Conservation (phyloP, 2,113 vertebrate species). For the Arvicanthis niloticus region DNA sequence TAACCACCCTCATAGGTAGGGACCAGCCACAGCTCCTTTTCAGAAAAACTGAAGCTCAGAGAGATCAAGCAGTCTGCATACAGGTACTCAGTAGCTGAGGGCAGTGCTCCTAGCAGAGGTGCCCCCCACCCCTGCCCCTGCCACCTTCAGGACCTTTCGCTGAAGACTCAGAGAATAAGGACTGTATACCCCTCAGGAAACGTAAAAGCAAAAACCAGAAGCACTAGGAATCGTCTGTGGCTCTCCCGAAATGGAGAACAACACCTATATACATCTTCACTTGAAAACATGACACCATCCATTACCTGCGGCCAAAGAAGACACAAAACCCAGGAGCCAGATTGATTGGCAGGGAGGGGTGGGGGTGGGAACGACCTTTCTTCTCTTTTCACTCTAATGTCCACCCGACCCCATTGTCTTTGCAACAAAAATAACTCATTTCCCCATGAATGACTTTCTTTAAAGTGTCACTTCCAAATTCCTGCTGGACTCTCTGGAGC, state of each 20-base stretch:
- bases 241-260: background rate
- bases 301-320: background rate
- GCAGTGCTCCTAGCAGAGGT: background rate
- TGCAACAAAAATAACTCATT: slow-evolving; percentile 61
- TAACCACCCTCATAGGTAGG: background rate
- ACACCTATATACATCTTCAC: background rate
- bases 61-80: background rate
- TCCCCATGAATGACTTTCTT: slow-evolving; percentile 72
- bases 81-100: background rate
- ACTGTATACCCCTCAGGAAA: rapidly evolving
- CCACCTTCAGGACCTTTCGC: background rate
- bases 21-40: background rate
- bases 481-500: slow-evolving; percentile 16
- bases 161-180: rapidly evolving
- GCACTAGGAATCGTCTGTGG: rapidly evolving
- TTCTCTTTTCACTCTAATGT: background rate
- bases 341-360: slow-evolving; percentile 51
- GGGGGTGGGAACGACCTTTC: background rate
- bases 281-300: background rate
- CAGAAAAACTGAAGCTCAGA: background rate
- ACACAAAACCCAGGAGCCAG: background rate
- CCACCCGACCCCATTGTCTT: slow-evolving; percentile 59
- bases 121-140: rapidly evolving
- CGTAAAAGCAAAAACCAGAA: background rate
- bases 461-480: slow-evolving; percentile 66